These are phyloP conservation scores for Calosoma granatense DNA, from an alignment of 1,140 invertebrate genomes.

Conservation along the genomic window DNA sequence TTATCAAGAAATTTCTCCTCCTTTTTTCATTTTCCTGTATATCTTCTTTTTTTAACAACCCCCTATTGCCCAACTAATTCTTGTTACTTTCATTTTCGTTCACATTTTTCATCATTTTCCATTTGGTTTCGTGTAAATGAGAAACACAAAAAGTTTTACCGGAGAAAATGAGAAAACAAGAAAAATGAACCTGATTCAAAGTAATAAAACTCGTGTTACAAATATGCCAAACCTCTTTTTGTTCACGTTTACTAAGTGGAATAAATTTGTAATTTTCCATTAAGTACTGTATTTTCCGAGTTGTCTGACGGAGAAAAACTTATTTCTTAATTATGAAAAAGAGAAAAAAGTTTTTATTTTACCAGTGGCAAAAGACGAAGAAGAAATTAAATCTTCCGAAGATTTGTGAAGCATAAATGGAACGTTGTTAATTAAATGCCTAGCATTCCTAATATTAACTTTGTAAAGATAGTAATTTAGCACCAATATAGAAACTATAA, in stretches of 20 bases:
- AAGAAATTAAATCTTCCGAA: neutral
- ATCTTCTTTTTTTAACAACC: neutral
- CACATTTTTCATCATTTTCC: neutral
- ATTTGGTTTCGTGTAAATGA: neutral
- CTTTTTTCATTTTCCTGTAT: neutral
- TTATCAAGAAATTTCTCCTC: too few species aligned
- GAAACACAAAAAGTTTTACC: neutral
- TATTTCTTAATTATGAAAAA: neutral
- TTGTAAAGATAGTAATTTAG: too few species aligned
- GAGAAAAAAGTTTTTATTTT: neutral
- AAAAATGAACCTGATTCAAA: neutral
- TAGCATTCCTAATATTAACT: too few species aligned
- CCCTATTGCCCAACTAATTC: neutral
- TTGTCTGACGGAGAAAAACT: neutral
- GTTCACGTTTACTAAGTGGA: neutral
- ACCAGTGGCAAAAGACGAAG: too few species aligned
- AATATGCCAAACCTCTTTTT: neutral
- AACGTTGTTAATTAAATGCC: neutral
- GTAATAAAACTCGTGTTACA: neutral
- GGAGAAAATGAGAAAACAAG: neutral
- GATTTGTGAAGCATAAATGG: neutral
- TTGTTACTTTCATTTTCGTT: neutral
- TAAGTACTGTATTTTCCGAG: neutral
- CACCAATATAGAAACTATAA: too few species aligned
- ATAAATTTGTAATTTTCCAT: neutral